These are phyloP conservation scores for Phrixothrix hirtus DNA, from an alignment of 2,888 invertebrate genomes.

Conservation along the genomic window DNA sequence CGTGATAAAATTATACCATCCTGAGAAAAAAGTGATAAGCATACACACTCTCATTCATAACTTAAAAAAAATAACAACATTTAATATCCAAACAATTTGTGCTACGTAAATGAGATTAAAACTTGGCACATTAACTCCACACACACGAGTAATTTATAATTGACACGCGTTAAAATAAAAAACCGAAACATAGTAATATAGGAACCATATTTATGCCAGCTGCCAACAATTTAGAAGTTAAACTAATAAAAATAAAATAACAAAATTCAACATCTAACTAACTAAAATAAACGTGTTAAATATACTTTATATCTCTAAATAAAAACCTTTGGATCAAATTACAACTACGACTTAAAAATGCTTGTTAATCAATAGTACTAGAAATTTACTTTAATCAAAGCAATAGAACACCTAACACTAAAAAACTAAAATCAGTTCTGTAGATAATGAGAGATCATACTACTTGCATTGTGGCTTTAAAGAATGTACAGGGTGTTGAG, in stretches of 20 bases:
- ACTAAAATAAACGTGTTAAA: slow-evolving; percentile 32
- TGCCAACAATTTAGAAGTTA: slow-evolving; percentile 43
- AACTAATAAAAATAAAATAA: slow-evolving; percentile 40
- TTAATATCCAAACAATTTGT: slow-evolving; percentile 37
- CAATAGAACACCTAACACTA: slow-evolving; percentile 32
- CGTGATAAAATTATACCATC: slow-evolving; percentile 52
- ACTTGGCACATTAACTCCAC: slow-evolving; percentile 41
- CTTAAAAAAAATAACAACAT: slow-evolving; percentile 22
- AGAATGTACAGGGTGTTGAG: slow-evolving; percentile 91
- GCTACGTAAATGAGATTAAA: slow-evolving; percentile 38
- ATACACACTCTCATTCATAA: slow-evolving; percentile 24
- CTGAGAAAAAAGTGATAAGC: slow-evolving; percentile 46
- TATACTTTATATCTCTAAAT: slow-evolving; percentile 20
- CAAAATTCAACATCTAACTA: slow-evolving; percentile 37
- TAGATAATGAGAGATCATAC: slow-evolving; percentile 55
- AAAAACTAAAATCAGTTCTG: slow-evolving; percentile 57
- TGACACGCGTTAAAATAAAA: slow-evolving; percentile 42
- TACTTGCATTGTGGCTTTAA: slow-evolving; percentile 66
- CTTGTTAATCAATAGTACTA: slow-evolving; percentile 15
- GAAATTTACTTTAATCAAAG: slow-evolving; percentile 15
- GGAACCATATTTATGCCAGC: slow-evolving; percentile 48
- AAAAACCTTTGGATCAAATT: slow-evolving; percentile 35
- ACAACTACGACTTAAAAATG: slow-evolving; percentile 19
- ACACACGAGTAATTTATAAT: slow-evolving; percentile 42
- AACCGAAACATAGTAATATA: slow-evolving; percentile 28